Evolutionary conservation across 2,113 vertebrate genomes (phyloP).

Genomic region (Megalops atlanticus): DNA sequence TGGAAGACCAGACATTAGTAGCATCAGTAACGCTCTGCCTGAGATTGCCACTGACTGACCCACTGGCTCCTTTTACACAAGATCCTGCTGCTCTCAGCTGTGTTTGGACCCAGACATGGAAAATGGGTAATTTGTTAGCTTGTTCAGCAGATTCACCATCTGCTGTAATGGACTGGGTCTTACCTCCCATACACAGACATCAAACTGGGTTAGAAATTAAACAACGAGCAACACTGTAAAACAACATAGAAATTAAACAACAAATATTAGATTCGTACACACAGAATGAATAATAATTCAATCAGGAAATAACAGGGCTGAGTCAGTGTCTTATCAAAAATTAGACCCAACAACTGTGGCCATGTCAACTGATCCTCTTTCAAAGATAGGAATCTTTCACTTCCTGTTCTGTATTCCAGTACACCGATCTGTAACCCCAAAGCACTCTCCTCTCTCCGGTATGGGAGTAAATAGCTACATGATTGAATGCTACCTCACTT

Average conservation of each 20-base stretch:
- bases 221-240: conserved; percentile 28
- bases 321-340: neutral
- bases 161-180: conserved; percentile 54
- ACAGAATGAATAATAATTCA: neutral
- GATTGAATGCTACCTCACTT: conserved; percentile 6
- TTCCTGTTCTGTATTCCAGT: conserved; percentile 2
- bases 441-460: neutral
- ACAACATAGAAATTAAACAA: neutral
- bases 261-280: neutral
- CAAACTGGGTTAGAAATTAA: conserved; percentile 37
- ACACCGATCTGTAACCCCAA: neutral
- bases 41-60: conserved; percentile 48
- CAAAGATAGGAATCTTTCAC: neutral
- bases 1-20: neutral
- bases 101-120: conserved; percentile 56
- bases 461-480: neutral
- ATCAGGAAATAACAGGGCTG: neutral
- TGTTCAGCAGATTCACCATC: conserved; percentile 34
- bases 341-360: neutral
- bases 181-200: conserved; percentile 40
- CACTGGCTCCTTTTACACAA: conserved; percentile 51
- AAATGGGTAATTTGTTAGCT: conserved; percentile 44
- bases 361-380: neutral
- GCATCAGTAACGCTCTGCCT: neutral
- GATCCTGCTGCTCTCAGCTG: conserved; percentile 44